These are phyloP conservation scores for Actinernus sp. DNA, from an alignment of 92 coral and sea anemone species.

Conservation along the genomic window DNA sequence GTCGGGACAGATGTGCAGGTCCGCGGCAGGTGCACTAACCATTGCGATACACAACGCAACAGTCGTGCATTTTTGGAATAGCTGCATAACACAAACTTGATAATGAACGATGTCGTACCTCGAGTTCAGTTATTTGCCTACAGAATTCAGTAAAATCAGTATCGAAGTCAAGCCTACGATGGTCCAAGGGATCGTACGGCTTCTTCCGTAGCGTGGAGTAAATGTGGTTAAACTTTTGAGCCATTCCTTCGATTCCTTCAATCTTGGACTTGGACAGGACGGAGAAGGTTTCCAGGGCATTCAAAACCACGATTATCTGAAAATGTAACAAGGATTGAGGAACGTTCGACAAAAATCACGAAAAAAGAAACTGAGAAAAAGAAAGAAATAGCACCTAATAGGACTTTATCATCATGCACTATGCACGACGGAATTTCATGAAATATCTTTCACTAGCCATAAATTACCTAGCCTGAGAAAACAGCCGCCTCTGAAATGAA, in stretches of 20 bases:
- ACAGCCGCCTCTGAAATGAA: no score
- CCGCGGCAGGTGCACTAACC: no score
- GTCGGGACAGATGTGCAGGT: no score
- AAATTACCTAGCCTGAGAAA: no score
- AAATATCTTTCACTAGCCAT: no score
- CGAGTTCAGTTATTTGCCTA: conserved; percentile 69
- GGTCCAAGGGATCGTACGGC: conserved; percentile 90
- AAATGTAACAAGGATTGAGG: background rate
- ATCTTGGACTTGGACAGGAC: conserved; percentile 87
- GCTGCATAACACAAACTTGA: no score
- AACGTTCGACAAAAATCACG: background rate
- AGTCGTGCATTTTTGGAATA: no score
- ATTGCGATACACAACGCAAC: no score
- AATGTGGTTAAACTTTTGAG: conserved; percentile 79
- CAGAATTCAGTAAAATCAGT: conserved; percentile 78
- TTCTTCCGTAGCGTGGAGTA: conserved; percentile 81
- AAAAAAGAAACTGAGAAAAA: background rate
- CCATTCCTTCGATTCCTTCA: conserved; percentile 84
- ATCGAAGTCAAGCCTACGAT: conserved; percentile 80
- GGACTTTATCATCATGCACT: no score
- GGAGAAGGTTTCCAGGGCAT: conserved; percentile 87
- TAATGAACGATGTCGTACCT: conserved; percentile 59
- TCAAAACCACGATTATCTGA: conserved; percentile 83
- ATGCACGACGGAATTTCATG: no score
- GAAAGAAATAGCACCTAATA: background rate